Conservation (phyloP, 1,140 invertebrate species). For the Neocloeon triangulifer region DNA sequence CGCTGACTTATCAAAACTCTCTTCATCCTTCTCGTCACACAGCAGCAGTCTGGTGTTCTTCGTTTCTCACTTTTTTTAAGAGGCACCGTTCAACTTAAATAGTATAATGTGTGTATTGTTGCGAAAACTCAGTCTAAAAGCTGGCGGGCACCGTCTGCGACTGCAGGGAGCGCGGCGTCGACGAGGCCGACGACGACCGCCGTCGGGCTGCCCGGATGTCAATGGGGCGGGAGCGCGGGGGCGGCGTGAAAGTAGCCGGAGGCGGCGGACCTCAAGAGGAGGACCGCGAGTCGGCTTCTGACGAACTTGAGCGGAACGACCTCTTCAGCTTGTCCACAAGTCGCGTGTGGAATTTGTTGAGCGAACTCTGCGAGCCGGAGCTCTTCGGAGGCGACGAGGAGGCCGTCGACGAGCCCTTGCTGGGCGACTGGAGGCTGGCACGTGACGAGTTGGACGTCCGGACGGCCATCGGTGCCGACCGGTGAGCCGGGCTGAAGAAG, state of each 20-base stretch:
- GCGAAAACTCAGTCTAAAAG: no score
- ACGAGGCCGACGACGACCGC: no score
- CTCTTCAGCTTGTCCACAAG: slow-evolving; percentile 63
- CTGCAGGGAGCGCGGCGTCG: no score
- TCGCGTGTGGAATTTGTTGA: slow-evolving; percentile 65
- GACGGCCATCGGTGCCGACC: slow-evolving; percentile 32
- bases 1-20: no score
- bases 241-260: not conserved
- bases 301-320: slow-evolving; percentile 17
- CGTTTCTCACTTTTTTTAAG: no score
- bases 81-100: no score
- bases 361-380: slow-evolving; percentile 29
- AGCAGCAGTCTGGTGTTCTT: no score
- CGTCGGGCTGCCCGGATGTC: no score
- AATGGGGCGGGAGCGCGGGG: no score
- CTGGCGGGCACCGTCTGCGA: no score
- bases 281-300: slow-evolving; percentile 1
- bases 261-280: not conserved
- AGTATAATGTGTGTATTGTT: no score
- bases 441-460: slow-evolving; percentile 28
- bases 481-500: slow-evolving; percentile 32
- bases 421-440: slow-evolving; percentile 27
- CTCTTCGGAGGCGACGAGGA: slow-evolving; percentile 36
- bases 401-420: slow-evolving; percentile 18
- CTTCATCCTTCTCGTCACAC: no score